phyloP scores from a whole-genome alignment of 2,888 invertebrate genomes.

The Toxonevra muliebris region DNA sequence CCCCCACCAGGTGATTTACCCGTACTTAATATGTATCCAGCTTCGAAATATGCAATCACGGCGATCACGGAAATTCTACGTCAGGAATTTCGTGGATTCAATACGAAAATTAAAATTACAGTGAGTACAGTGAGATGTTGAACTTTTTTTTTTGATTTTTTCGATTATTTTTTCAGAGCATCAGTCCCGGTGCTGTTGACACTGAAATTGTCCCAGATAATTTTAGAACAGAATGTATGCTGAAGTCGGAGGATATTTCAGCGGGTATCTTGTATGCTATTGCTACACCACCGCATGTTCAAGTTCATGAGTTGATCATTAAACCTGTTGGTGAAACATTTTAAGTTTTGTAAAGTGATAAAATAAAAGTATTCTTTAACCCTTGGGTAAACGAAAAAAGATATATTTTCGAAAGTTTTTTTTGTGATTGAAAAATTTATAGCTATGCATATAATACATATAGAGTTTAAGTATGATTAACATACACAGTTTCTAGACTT shows the following conservation, averaged over 20 bases:
- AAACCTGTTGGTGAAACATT: constrained; percentile 55
- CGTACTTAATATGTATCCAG: constrained; percentile 55
- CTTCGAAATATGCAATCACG: constrained; percentile 57
- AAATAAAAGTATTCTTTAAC: neutral
- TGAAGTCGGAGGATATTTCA: constrained; percentile 49
- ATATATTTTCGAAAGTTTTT: neutral
- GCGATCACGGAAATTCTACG: constrained; percentile 57
- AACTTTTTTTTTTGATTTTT: constrained; percentile 14
- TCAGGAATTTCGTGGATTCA: constrained; percentile 54
- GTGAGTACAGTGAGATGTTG: constrained; percentile 36
- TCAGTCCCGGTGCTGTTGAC: constrained; percentile 48
- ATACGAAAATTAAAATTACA: constrained; percentile 50
- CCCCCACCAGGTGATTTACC: constrained; percentile 20
- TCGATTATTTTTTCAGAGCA: constrained; percentile 39
- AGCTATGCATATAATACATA: too few species aligned
- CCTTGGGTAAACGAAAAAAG: neutral
- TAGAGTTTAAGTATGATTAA: too few species aligned
- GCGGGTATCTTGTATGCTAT: constrained; percentile 47
- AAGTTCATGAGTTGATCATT: constrained; percentile 53
- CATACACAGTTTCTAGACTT: too few species aligned
- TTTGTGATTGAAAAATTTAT: constrained; percentile 30
- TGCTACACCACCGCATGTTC: constrained; percentile 46
- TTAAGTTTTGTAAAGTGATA: constrained; percentile 32
- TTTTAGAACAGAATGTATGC: constrained; percentile 34
- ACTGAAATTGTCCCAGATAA: constrained; percentile 43